phyloP scores from a whole-genome alignment of 2,113 vertebrate species.

The Laticauda colubrina region DNA sequence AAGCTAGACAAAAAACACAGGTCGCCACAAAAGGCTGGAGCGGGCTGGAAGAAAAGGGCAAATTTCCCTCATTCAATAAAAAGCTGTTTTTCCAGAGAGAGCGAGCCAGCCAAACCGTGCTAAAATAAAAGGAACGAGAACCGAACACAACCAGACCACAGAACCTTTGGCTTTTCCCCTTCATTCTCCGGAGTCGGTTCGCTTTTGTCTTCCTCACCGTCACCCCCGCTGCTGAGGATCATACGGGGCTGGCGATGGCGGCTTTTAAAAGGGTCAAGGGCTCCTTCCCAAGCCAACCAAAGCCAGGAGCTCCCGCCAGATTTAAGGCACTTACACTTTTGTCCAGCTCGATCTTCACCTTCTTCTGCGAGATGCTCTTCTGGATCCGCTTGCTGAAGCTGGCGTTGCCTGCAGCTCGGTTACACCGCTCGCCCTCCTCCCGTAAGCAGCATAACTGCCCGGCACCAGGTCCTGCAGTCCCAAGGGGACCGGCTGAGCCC shows the following conservation, averaged over 20 bases:
- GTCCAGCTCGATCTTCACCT: slow-evolving; percentile 82
- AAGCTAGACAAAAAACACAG: not conserved
- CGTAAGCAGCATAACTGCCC: slow-evolving; percentile 72
- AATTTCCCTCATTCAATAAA: no score
- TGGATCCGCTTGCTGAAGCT: slow-evolving; percentile 84
- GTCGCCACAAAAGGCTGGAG: not conserved
- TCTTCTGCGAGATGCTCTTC: slow-evolving; percentile 85
- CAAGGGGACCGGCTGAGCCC: slow-evolving; percentile 32
- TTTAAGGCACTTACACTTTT: slow-evolving; percentile 72
- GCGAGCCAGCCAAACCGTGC: not conserved
- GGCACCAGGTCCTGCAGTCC: slow-evolving; percentile 47
- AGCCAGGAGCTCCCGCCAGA: not conserved
- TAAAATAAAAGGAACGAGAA: not conserved
- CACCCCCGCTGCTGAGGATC: not conserved
- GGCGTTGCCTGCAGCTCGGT: slow-evolving; percentile 77
- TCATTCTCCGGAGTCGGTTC: not conserved
- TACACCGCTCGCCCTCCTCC: slow-evolving; percentile 76
- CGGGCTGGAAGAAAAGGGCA: not conserved
- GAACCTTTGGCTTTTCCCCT: not conserved
- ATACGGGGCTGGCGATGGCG: not conserved
- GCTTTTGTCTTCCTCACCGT: not conserved
- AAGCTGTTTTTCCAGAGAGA: not conserved
- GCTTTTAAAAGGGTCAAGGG: not conserved
- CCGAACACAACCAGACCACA: not conserved
- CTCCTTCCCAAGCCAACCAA: not conserved